Conservation (phyloP, 64 coral and sea anemone genomes). For the Exaiptasia diaphana region DNA sequence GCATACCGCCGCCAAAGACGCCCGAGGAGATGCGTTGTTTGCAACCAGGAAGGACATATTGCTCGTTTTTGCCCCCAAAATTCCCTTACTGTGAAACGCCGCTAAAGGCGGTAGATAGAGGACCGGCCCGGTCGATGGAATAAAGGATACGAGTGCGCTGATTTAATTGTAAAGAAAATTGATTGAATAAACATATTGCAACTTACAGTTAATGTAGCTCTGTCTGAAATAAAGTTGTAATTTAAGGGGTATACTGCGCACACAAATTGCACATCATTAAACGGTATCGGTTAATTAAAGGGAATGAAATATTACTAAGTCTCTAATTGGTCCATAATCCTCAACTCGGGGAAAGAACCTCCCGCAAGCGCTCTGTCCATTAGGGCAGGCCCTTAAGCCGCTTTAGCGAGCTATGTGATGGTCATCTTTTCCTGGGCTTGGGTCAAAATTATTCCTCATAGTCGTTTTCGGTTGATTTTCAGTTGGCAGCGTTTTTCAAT, state of each 20-base stretch:
- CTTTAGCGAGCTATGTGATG: not conserved
- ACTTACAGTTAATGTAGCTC: too few species aligned
- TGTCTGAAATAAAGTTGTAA: too few species aligned
- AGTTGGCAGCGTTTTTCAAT: not conserved
- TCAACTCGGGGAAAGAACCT: too few species aligned
- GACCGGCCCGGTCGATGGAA: not conserved
- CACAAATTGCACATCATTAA: too few species aligned
- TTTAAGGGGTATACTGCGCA: too few species aligned
- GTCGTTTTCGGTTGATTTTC: not conserved
- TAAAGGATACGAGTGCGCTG: not conserved
- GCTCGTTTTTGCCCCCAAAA: not conserved
- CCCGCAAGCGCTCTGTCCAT: not conserved
- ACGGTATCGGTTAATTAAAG: too few species aligned
- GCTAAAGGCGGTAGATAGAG: not conserved
- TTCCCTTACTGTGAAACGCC: not conserved
- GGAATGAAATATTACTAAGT: too few species aligned
- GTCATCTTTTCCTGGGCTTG: not conserved
- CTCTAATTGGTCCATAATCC: too few species aligned
- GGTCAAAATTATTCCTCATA: not conserved
- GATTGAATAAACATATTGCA: too few species aligned
- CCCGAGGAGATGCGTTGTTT: not conserved
- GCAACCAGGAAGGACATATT: not conserved
- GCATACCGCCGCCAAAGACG: not conserved
- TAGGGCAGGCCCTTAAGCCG: not conserved
- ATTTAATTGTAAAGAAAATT: too few species aligned